These are phyloP conservation scores for Drosophila arawakana DNA, from an alignment of 1,140 invertebrate genomes.

Conservation along the genomic window DNA sequence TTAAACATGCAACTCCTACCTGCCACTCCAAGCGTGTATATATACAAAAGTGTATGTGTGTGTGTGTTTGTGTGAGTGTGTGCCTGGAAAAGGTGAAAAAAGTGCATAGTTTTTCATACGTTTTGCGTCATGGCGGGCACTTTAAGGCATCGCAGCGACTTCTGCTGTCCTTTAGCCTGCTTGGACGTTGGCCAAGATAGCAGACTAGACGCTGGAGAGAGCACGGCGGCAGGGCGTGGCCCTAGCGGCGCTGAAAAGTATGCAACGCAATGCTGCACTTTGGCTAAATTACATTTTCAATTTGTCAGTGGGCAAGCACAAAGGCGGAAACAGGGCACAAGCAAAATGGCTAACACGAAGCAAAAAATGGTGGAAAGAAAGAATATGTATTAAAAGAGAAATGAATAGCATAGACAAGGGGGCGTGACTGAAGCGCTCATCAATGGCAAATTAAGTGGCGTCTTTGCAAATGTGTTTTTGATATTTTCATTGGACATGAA, in stretches of 20 bases:
- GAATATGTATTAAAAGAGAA: conserved; percentile 16
- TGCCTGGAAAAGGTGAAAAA: conserved; percentile 28
- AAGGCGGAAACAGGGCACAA: conserved; percentile 28
- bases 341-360: conserved; percentile 25
- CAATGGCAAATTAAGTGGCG: conserved; percentile 71
- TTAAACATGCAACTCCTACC: conserved; percentile 47
- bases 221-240: conserved; percentile 14
- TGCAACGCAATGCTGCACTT: conserved; percentile 67
- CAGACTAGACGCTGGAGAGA: not conserved
- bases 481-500: conserved; percentile 64
- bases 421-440: conserved; percentile 45
- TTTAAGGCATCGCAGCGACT: conserved; percentile 40
- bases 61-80: conserved; percentile 8
- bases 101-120: conserved; percentile 58
- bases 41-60: not conserved
- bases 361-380: not conserved
- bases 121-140: conserved; percentile 47
- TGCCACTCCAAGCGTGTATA: not conserved
- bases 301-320: conserved; percentile 64
- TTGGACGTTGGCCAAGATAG: conserved; percentile 58
- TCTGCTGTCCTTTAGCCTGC: conserved; percentile 33
- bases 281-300: conserved; percentile 78
- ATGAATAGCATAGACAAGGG: conserved; percentile 15
- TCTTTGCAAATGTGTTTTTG: conserved; percentile 67
- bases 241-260: conserved; percentile 34